Evolutionary conservation across 2,797 vertebrate genomes (phyloP), one percentile per base, ranked within the genome.

Genomic region (Neosilurus mollespiculum): DNA sequence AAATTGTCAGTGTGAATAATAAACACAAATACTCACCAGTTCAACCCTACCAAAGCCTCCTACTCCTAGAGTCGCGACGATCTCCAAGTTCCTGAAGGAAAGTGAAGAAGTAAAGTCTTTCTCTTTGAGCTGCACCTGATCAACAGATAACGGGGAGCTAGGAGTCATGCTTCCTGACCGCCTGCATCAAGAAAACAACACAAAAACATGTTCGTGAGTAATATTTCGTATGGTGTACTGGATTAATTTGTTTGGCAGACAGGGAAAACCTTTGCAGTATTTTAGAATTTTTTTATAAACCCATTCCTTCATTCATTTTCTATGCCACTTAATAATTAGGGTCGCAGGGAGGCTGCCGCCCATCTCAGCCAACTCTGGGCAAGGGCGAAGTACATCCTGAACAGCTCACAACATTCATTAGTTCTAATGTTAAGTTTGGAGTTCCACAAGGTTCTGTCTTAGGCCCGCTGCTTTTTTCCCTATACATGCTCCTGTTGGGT

Each of bases 41-140:
- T 98, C 96, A 69, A 99, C 97, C 89, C 97, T 95, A 87, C 97
- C 97, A 82, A 99, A 98, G 64, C 97, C 97, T 78, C 97, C 97
- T 22, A 98, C 96, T 70, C 97, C 97, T 82, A 99, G 94, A 24
- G 97, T 98, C 12, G 97, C 88, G 2, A 99, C 90, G 89, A 97
- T 91, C 87, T 99, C 95, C 89, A 99, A 94, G 89, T 95, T 95
- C 89, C 96, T 94, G 81, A 97, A 97, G 43, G 96, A 96, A 77
- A 92, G 92, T 24, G 94, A 93, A 49, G 96, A 80, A 69, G 95
- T 91, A 84, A 97, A 95, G 79, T 97, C 94, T 88, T 94, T 94
- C 79, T 97, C 96, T 93, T 94, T 96, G 88, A 98, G 93, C 86
- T 96, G 95, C 86, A 96, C 89, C 91, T 95, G 91, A 81, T 97